A percentile compares a stretch with the other conserved stretches of the same genome.
Evolutionary conservation across 2,113 vertebrate species (phyloP).

Genomic region (Labeo catla): DNA sequence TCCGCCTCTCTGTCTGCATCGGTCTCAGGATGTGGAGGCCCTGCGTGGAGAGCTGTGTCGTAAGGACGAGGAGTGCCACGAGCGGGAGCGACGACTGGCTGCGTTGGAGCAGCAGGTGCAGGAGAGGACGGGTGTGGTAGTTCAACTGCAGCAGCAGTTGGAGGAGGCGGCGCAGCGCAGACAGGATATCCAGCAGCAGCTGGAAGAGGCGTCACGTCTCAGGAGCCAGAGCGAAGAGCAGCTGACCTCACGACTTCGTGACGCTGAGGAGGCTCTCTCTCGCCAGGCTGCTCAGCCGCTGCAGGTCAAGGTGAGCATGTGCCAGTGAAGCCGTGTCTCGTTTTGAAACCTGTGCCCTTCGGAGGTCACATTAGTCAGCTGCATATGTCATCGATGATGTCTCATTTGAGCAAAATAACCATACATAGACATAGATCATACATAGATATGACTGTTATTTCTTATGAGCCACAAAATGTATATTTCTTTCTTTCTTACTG

Average conservation of each 20-base stretch:
- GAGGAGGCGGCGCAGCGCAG: slow-evolving; percentile 78
- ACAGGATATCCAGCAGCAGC: slow-evolving; percentile 70
- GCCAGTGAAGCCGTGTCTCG: background rate
- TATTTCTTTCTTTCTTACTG: background rate
- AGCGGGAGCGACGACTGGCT: slow-evolving; percentile 77
- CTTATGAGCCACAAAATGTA: background rate
- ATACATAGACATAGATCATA: too few species aligned
- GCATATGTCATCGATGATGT: background rate
- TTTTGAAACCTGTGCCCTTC: background rate
- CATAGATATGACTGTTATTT: background rate
- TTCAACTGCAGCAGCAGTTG: slow-evolving; percentile 80
- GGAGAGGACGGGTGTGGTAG: slow-evolving; percentile 73
- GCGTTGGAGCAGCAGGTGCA: slow-evolving; percentile 80
- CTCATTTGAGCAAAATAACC: background rate
- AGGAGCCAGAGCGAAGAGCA: slow-evolving; percentile 80
- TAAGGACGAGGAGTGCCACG: slow-evolving; percentile 74
- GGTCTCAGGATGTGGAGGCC: slow-evolving; percentile 61
- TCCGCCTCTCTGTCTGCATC: background rate
- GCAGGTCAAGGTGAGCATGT: slow-evolving; percentile 81
- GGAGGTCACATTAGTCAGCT: background rate
- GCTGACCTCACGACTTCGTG: slow-evolving; percentile 78
- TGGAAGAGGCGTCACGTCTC: slow-evolving; percentile 81
- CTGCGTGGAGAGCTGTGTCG: slow-evolving; percentile 64
- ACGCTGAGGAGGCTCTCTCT: slow-evolving; percentile 84
- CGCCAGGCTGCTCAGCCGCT: slow-evolving; percentile 78